Percentiles rank a stretch among this genome's conserved stretches.
These are phyloP conservation scores for Grammomys dolichurus DNA, from an alignment of 2,113 vertebrate species.

Conservation along the genomic window DNA sequence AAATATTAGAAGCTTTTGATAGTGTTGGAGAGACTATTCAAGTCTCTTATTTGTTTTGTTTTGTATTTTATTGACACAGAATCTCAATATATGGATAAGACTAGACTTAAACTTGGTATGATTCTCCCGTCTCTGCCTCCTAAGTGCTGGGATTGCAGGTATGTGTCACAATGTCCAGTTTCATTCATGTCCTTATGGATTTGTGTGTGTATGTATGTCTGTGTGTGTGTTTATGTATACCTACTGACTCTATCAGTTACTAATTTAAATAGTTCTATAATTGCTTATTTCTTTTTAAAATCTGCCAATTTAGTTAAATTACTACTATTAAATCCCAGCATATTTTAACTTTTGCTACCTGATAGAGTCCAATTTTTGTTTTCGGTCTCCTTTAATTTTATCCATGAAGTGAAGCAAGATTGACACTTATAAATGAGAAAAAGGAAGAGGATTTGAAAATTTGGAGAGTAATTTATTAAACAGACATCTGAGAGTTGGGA, in stretches of 20 bases:
- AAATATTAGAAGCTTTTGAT: not conserved
- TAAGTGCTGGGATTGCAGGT: not conserved
- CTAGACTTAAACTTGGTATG: not conserved
- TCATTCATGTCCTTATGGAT: not conserved
- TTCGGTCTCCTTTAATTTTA: not conserved
- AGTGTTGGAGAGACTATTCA: not conserved
- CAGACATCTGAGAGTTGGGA: not conserved
- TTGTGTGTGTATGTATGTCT: not conserved
- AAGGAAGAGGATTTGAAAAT: not conserved
- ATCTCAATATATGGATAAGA: not conserved
- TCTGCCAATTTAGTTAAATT: not conserved
- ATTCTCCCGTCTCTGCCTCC: not conserved
- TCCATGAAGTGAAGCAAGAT: not conserved
- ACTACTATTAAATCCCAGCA: not conserved
- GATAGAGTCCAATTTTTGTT: not conserved
- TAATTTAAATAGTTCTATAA: constrained; percentile 18
- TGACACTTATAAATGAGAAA: not conserved
- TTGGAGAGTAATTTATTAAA: not conserved
- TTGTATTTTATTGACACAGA: not conserved
- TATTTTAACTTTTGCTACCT: not conserved
- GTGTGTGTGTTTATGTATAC: not conserved
- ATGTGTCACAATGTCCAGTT: not conserved
- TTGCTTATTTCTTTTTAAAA: constrained; percentile 9
- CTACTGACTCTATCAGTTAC: not conserved
- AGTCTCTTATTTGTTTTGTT: not conserved